These are phyloP conservation scores for Urocyon cinereoargenteus DNA, from an alignment of 2,797 vertebrate species.

Conservation along the genomic window DNA sequence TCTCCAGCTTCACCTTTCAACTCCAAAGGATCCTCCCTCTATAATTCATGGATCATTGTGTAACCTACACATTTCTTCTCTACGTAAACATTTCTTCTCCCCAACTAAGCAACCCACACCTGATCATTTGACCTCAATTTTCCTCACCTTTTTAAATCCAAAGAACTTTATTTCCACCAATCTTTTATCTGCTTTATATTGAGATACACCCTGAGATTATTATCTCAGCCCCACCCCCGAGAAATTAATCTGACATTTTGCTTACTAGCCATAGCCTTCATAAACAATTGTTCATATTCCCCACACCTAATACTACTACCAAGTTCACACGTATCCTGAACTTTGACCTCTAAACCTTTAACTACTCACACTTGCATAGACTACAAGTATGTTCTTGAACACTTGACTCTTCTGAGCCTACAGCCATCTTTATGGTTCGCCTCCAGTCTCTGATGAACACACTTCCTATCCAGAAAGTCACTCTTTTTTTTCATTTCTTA, in stretches of 20 bases:
- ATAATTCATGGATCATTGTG: background rate
- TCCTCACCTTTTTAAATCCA: background rate
- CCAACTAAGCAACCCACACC: background rate
- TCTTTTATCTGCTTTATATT: background rate
- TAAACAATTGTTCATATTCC: background rate
- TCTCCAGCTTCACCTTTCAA: background rate
- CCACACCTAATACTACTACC: background rate
- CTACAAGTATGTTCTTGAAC: background rate
- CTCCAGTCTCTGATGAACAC: background rate
- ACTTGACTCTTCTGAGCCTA: background rate
- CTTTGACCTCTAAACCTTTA: background rate
- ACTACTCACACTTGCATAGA: background rate
- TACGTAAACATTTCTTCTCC: background rate
- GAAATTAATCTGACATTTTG: slow-evolving; percentile 6
- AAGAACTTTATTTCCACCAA: background rate
- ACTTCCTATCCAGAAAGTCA: background rate
- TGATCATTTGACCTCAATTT: background rate
- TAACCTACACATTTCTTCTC: background rate
- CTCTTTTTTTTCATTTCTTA: background rate
- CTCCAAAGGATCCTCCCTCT: background rate
- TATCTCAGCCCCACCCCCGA: slow-evolving; percentile 15
- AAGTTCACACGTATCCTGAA: background rate
- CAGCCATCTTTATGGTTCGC: background rate
- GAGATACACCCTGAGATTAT: background rate
- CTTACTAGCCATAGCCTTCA: background rate